Evolutionary conservation across 2,888 invertebrate species (phyloP).

Genomic region (Germaria angustata): DNA sequence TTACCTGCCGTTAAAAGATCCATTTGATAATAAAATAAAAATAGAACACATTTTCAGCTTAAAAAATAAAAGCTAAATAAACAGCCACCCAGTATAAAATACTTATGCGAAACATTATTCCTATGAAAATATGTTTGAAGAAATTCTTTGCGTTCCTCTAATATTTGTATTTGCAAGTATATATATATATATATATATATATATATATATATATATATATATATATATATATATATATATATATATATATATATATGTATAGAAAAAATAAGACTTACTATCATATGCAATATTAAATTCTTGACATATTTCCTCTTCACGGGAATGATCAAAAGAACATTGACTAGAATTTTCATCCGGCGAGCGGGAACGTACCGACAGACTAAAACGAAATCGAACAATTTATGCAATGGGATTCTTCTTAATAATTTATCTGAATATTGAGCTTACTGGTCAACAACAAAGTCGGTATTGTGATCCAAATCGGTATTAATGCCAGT

Average conservation of each 20-base stretch:
- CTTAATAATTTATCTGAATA: not conserved
- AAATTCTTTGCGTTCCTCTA: not conserved
- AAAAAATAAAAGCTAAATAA: no score
- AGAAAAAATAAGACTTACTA: conserved; percentile 48
- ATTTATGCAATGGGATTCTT: not conserved
- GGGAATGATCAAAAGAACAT: conserved; percentile 91
- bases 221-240: no score
- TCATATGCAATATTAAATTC: conserved; percentile 58
- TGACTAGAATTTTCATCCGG: conserved; percentile 86
- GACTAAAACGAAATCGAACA: conserved; percentile 71
- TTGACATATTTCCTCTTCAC: conserved; percentile 86
- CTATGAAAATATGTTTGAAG: no score
- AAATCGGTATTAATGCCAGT: conserved; percentile 77
- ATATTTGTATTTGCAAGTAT: not conserved
- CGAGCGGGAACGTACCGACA: conserved; percentile 88
- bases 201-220: not conserved
- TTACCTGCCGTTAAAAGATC: no score
- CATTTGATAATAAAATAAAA: no score
- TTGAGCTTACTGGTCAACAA: conserved; percentile 82
- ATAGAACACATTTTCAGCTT: no score
- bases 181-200: no score
- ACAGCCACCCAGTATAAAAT: no score
- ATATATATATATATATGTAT: no score
- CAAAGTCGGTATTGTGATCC: conserved; percentile 81
- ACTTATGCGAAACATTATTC: no score